Base-by-base conservation (phyloP, 2,797 vertebrate genomes). In the Epinephelus coioides region DNA sequence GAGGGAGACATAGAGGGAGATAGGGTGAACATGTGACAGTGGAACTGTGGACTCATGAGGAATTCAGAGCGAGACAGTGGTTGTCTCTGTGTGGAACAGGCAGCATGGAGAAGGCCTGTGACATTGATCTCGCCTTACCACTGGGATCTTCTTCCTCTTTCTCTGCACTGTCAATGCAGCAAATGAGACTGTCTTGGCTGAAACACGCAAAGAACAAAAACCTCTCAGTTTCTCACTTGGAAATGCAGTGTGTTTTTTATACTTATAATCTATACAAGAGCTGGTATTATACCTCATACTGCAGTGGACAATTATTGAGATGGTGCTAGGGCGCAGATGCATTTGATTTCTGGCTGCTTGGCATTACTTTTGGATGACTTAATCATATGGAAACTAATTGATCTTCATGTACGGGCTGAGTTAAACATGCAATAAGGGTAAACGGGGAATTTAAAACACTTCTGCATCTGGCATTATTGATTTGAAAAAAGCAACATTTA, bases 21-120 rank as follows among this genome's bases (percentile, higher is more conserved):
- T 21, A 34, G 53, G 81, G 50, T 38, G 67, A 88, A 85, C 92
- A 94, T 93, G 92, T 94, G 93, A 93, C 86, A 79, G 69, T 88
- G 79, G 60, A 70, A 85, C 86, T 77, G 77, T 76, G 85, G 76
- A 87, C 86, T 88, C 79, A 86, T 88, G 82, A 81, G 85, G 89
- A 87, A 86, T 86, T 86, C 82, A 69, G 47, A 62, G 76, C 0
- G 47, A 88, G 76, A 95, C 93, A 93, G 85, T 88, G 88, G 77
- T 53, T 69, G 67, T 79, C 88, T 93, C 84, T 94, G 91, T 94
- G 82, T 82, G 83, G 70, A 81, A 49, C 44, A 79, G 83, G 62
- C 76, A 87, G 89, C 84, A 66, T 86, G 87, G 84, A 91, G 80
- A 91, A 86, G 86, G 53, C 65, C 87, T 88, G 86, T 92, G 89